Conservation (phyloP, 2,113 vertebrate species). For the Galemys pyrenaicus region DNA sequence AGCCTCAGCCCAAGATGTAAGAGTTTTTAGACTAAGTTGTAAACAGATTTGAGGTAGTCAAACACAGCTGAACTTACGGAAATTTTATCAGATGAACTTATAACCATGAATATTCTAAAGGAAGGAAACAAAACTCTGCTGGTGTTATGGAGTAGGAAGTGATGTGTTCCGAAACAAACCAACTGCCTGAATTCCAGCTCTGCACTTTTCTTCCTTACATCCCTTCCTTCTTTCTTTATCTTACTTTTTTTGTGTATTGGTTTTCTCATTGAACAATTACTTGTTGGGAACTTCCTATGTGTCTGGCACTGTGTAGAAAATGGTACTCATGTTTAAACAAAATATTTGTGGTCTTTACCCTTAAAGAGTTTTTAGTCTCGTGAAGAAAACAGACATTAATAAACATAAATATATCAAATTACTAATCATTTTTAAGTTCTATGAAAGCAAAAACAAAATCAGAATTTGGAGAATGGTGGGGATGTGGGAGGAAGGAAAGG, state of each 20-base stretch:
- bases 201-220: background rate
- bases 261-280: slow-evolving; percentile 23
- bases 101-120: slow-evolving; percentile 33
- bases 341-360: background rate
- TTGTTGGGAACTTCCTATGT: background rate
- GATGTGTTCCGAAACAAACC: background rate
- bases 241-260: background rate
- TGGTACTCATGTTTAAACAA: slow-evolving; percentile 21
- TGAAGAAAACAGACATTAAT: background rate
- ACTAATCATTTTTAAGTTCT: background rate
- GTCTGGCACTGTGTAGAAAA: slow-evolving; percentile 18
- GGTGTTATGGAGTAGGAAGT: background rate
- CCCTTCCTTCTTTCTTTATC: background rate
- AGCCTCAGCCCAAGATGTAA: slow-evolving; percentile 9
- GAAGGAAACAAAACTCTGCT: background rate
- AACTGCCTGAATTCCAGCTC: background rate
- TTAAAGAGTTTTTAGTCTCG: background rate
- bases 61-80: background rate
- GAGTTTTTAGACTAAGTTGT: background rate
- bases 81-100: slow-evolving; percentile 42
- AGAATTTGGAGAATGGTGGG: background rate
- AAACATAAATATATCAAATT: background rate
- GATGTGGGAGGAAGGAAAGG: too few species aligned
- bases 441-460: background rate
- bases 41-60: background rate